Percentiles rank a stretch among this genome's conserved stretches.
Evolutionary conservation across 2,797 vertebrate species (phyloP).

Genomic region (Cossypha heuglini): DNA sequence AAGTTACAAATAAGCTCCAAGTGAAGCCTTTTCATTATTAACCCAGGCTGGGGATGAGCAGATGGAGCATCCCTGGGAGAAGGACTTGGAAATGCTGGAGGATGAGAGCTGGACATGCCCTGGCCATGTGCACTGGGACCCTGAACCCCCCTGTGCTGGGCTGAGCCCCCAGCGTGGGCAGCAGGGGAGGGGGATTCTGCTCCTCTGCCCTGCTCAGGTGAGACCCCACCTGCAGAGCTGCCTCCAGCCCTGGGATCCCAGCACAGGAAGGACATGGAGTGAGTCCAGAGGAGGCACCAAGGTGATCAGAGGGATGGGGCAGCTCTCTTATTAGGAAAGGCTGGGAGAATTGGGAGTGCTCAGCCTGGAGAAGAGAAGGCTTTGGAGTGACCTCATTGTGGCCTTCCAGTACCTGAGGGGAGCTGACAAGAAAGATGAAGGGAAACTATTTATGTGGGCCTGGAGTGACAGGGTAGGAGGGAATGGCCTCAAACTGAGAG

Average conservation of each 20-base stretch:
- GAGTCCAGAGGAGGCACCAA: not conserved
- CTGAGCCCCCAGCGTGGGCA: not conserved
- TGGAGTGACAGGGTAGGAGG: not conserved
- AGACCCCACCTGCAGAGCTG: not conserved
- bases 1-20: not conserved
- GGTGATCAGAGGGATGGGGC: not conserved
- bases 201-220: not conserved
- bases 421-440: not conserved
- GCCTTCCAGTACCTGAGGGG: not conserved
- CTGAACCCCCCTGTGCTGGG: not conserved
- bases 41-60: not conserved
- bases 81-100: not conserved
- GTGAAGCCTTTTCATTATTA: not conserved
- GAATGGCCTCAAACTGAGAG: not conserved
- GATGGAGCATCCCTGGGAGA: not conserved
- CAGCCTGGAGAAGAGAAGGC: not conserved
- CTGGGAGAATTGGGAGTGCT: not conserved
- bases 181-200: not conserved
- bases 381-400: not conserved
- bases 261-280: accelerated
- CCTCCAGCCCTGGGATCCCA: not conserved
- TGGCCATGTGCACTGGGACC: accelerated
- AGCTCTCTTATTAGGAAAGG: not conserved
- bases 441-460: not conserved
- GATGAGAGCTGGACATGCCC: not conserved